Conservation (phyloP, 2,113 vertebrate species). For the Litocranius walleri region DNA sequence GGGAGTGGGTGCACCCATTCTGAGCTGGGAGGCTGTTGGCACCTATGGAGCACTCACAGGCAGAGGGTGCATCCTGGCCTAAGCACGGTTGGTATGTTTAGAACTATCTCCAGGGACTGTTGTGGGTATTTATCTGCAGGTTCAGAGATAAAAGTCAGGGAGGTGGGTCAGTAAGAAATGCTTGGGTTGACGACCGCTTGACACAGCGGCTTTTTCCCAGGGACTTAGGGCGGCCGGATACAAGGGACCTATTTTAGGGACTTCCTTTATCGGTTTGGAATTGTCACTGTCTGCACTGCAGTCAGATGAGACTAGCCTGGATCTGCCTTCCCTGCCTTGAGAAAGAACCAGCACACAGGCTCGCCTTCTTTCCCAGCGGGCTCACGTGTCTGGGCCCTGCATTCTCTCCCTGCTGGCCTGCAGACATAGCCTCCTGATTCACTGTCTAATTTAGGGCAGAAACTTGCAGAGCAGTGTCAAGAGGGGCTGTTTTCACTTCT, state of each 20-base stretch:
- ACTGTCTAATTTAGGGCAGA: conserved; percentile 64
- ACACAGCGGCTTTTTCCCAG: conserved; percentile 50
- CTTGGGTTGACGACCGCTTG: conserved; percentile 54
- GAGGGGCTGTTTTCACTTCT: conserved; percentile 62
- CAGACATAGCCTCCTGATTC: conserved; percentile 53
- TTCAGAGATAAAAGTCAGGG: conserved; percentile 66
- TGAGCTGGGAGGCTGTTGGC: neutral
- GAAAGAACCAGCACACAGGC: neutral
- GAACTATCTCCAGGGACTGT: conserved; percentile 68
- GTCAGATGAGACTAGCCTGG: conserved; percentile 25
- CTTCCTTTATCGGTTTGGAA: conserved; percentile 50
- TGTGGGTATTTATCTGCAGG: conserved; percentile 65
- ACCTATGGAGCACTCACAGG: neutral
- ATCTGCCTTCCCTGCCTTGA: conserved; percentile 14
- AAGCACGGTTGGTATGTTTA: conserved; percentile 74
- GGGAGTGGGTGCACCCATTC: neutral
- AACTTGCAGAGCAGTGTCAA: conserved; percentile 50
- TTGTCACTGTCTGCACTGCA: conserved; percentile 42
- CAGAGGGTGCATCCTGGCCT: conserved; percentile 52
- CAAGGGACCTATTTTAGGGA: conserved; percentile 42
- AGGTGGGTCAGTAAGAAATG: conserved; percentile 62
- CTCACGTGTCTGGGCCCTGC: neutral
- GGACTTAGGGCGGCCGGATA: neutral
- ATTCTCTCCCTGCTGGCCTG: neutral
- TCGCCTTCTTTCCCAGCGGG: neutral